Base-by-base conservation (phyloP, 1,140 invertebrate species). In the Tribolium castaneum region DNA sequence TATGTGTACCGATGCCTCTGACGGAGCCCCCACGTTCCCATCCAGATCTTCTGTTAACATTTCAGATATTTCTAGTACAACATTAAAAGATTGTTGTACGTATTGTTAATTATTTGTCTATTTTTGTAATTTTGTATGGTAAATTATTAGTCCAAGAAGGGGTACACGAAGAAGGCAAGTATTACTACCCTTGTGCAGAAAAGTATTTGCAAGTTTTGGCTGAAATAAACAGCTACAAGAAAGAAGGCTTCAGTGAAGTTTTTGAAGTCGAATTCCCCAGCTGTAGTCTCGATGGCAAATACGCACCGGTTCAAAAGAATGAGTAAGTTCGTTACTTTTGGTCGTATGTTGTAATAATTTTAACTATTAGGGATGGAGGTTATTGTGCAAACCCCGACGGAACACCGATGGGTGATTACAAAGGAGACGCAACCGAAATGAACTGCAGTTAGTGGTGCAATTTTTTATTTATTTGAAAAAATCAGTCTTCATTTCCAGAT, bases 261-360 rank as follows among this genome's bases (percentile, higher is more conserved):
- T 84, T 86, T 70, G 87, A 87, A 35, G 86, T 82, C 35, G 75
- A 78, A 4, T 80, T 87, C 30, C 85, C 87, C 1, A 84, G 83
- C 34, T 92, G 90, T 80, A 85, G 89, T 77, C 86, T 90, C 0
- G 90, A 91, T 84, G 90, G 90, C 1, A 88, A 88, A 62, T 90
- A 86, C 79, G 83, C 80, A n/a, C 66, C 83, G 6, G 80, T 86
- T 0, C 85, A 86, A 79, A 34, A 81, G 49, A 83, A 84, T 71
- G 50, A 75, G 19, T 77, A 75, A 30, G 5, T 30, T 30, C 5
- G 6, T 30, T n/a, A 5, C 25, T 6, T 30, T 30, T 30, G 25
- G 25, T 6, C 6, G 6, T 30, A 30, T 30, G 1, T 30, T 30
- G 25, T 30, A 30, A 30, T 30, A 30, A 30, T 30, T 30, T 30